Evolutionary conservation across 2,113 vertebrate species (phyloP).

Genomic region (Phrynosoma platyrhinos): DNA sequence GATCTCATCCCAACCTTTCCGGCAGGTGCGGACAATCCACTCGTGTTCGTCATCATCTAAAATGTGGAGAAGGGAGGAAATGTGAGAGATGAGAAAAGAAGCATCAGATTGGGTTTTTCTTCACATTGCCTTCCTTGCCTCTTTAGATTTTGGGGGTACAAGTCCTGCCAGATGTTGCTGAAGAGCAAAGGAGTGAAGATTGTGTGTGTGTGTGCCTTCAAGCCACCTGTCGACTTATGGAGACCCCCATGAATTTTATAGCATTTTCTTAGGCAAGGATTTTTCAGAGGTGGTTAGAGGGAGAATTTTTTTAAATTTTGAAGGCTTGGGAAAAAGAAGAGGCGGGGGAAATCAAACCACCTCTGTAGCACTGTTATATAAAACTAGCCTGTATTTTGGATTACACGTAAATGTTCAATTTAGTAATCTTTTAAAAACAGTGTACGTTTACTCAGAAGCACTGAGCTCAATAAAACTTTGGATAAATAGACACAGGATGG

Average conservation of each 20-base stretch:
- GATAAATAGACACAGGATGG: too few relatives aligned
- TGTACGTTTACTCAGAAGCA: background rate
- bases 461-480: too few relatives aligned
- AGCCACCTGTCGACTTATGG: too few relatives aligned
- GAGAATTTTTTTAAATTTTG: too few relatives aligned
- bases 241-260: too few relatives aligned
- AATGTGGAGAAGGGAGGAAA: background rate
- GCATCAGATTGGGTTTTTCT: background rate
- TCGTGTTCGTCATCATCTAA: constrained; percentile 89
- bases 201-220: too few relatives aligned
- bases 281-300: too few relatives aligned
- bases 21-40: constrained; percentile 90
- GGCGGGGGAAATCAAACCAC: background rate
- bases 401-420: too few relatives aligned
- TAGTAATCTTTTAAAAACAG: background rate
- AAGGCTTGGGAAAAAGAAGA: too few relatives aligned
- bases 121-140: background rate
- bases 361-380: background rate
- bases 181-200: background rate
- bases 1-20: constrained; percentile 80
- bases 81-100: background rate
- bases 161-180: background rate
- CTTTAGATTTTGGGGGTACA: background rate
- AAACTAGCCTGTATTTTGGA: too few relatives aligned
- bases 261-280: too few relatives aligned